Base-by-base conservation (phyloP, 2,113 vertebrate species). In the Cebus imitator region DNA sequence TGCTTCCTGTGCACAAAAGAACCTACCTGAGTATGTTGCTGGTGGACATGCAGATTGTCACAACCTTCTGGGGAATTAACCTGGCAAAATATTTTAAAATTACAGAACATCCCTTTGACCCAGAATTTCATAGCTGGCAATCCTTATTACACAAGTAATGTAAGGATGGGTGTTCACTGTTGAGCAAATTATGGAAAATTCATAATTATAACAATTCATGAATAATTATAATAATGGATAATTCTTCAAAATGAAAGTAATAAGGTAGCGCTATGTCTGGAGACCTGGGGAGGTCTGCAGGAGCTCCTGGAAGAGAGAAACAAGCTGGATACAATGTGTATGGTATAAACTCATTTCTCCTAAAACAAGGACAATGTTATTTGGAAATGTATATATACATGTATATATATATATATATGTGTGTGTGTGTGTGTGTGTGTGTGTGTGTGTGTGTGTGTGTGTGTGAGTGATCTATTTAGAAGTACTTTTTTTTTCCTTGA, bases 1-100 rank as follows among this genome's bases (percentile, higher is more conserved):
- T 40, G 7, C n/a, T 50, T 70, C 48, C 64, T 32, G 55, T 13
- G 30, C 1, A 0, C 48, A 20, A 17, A 23, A 55, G 76, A 82
- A 16, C 27, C 10, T 10, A 10, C 3, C 0, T 2, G 5, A 0
- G 8, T 58, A 66, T 10, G 0, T 0, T 11, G 35, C 40, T 52
- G 40, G 50, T 40, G n/a, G 16, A 17, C 10, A 6, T 0, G 45
- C 4, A 4, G 3, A 14, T 52, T 6, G 8, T 7, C 8, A 70
- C 4, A 6, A 6, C 40, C 66, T 66, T 70, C 23, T 55, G 5
- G 0, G 7, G 43, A 23, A 61, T 7, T 40, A 16, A 84, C n/a
- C n/a, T 43, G 32, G 48, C 3, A 58, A 57, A 37, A 45, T 18
- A 27, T 43, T 5, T 21, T n/a, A 3, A 70, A 37, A 35, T 61